Base-by-base conservation (phyloP, 2,113 vertebrate genomes). In the Xiphophorus hellerii region DNA sequence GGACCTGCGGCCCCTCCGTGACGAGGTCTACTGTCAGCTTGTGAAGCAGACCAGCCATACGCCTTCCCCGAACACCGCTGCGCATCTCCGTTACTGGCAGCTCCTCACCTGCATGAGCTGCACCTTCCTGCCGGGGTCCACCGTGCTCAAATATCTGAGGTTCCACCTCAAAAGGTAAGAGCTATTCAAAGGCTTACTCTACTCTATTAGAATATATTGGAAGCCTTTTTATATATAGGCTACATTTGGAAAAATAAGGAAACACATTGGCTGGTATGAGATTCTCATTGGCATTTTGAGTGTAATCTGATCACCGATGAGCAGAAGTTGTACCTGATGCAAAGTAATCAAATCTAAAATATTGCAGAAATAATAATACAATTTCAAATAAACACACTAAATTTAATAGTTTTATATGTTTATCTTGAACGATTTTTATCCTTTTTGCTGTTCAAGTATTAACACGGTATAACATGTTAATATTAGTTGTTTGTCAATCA, bases 101-200 rank as follows among this genome's bases (percentile, higher is more conserved):
- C 96, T 99, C 4, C 97, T 99, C 81, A 97, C 97, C 78, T 99
- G 98, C 90, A 97, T 98, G 96, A 98, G 97, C 91, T 98, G 97
- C 93, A 98, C 97, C 79, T 99, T 98, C 93, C 92, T 96, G 86
- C 97, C 97, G 1, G 96, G 97, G 78, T 87, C 90, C 61, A 87
- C 89, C 0, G 90, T 99, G 25, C 95, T 97, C 81, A 95, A 94
- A 78, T 98, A 97, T 88, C 95, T 99, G 85, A 93, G 86, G 76
- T 96, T 97, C 90, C 98, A 99, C 92, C 91, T 99, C 76, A 96
- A 97, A 85, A 96, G 97, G 98, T 94, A 75, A 96, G 95, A 27
- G 1, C 1, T 10, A 44, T n/a, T 11, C 8, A 27, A 30, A 70
- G 15, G 42, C 44, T 14, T 13, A 28, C 28, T 28, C 28, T 28